These are phyloP conservation scores for Perithous albicinctus DNA, from an alignment of 2,888 invertebrate species.

Conservation along the genomic window DNA sequence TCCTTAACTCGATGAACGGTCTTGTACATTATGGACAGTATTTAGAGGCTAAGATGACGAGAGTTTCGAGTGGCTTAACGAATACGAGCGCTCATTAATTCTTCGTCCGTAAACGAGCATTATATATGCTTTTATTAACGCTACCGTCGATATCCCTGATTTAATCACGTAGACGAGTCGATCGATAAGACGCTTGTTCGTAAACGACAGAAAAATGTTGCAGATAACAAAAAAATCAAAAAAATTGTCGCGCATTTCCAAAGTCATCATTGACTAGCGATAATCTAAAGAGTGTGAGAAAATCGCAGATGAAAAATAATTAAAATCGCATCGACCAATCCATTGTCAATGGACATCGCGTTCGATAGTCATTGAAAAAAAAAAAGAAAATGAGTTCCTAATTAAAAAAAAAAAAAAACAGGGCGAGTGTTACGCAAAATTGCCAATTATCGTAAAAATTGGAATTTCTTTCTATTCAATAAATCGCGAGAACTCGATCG, in stretches of 20 bases:
- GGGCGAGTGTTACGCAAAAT: neutral
- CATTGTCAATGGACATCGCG: conserved; percentile 42
- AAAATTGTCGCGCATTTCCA: conserved; percentile 36
- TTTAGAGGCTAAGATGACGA: conserved; percentile 68
- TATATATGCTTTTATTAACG: conserved; percentile 12
- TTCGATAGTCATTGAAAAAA: conserved; percentile 63
- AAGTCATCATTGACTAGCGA: conserved; percentile 32
- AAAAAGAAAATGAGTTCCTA: conserved; percentile 66
- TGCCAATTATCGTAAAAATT: neutral
- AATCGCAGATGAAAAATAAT: conserved; percentile 27
- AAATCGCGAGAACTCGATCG: conserved; percentile 17
- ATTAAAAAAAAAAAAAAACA: conserved; percentile 39
- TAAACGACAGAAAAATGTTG: conserved; percentile 7
- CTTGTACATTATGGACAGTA: conserved; percentile 73
- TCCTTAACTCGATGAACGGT: conserved; percentile 65
- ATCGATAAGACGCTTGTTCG: conserved; percentile 19
- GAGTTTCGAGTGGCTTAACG: conserved; percentile 41
- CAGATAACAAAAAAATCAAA: neutral
- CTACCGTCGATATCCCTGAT: conserved; percentile 29
- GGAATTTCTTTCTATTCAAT: neutral
- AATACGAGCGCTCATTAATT: conserved; percentile 32
- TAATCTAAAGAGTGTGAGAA: conserved; percentile 26
- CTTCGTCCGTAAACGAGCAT: conserved; percentile 28
- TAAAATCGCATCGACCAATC: conserved; percentile 51
- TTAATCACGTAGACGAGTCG: conserved; percentile 21